These are phyloP conservation scores for Netelia fuscicornis DNA, from an alignment of 2,888 invertebrate species.

Conservation along the genomic window DNA sequence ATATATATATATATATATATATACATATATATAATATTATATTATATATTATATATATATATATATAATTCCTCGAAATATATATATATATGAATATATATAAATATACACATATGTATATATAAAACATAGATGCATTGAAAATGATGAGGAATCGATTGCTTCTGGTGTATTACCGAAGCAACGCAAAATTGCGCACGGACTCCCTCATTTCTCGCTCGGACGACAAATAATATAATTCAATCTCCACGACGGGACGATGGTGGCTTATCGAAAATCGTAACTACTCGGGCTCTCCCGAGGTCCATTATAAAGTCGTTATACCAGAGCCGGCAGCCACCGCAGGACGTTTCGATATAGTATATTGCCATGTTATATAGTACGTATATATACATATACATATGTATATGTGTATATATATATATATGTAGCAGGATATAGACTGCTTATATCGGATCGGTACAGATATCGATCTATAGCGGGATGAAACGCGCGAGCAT, in stretches of 20 bases:
- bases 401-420: conserved; percentile 3
- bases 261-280: conserved; percentile 64
- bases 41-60: too few relatives aligned
- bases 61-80: too few relatives aligned
- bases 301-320: conserved; percentile 68
- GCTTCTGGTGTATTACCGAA: conserved; percentile 50
- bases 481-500: conserved; percentile 59
- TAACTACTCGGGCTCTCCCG: conserved; percentile 57
- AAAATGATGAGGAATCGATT: conserved; percentile 48
- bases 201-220: conserved; percentile 45
- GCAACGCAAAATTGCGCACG: conserved; percentile 39
- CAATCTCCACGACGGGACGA: conserved; percentile 53
- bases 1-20: too few relatives aligned
- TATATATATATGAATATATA: too few relatives aligned
- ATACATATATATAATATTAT: too few relatives aligned
- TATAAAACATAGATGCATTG: conserved; percentile 41
- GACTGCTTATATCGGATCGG: conserved; percentile 64
- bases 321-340: conserved; percentile 62
- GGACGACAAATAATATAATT: conserved; percentile 65
- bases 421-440: conserved; percentile 14
- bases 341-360: conserved; percentile 59
- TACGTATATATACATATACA: conserved; percentile 19
- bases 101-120: neutral
- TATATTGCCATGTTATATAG: conserved; percentile 50
- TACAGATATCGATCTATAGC: conserved; percentile 65